Percentiles rank a stretch among this genome's conserved stretches.
These are phyloP conservation scores for Gryllus longicercus DNA, from an alignment of 2,888 invertebrate species.

Conservation along the genomic window DNA sequence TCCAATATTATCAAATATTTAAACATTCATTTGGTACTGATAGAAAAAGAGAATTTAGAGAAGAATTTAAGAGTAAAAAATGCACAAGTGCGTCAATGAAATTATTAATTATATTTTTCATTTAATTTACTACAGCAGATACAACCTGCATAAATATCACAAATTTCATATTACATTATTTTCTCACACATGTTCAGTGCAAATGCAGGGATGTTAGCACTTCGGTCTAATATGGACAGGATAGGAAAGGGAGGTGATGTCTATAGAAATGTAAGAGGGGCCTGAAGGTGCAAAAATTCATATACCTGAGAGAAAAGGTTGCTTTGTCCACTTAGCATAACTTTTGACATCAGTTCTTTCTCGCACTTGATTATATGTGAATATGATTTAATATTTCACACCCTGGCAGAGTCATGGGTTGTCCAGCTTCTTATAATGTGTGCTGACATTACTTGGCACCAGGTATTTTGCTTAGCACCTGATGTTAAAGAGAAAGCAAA, in stretches of 20 bases:
- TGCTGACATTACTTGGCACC: slow-evolving; percentile 48
- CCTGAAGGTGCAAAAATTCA: not conserved
- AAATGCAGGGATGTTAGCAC: slow-evolving; percentile 17
- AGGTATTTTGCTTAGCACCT: slow-evolving; percentile 52
- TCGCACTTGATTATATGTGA: not conserved
- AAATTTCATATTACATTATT: not conserved
- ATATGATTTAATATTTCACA: not conserved
- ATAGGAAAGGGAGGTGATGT: not conserved
- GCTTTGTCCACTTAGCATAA: slow-evolving; percentile 6
- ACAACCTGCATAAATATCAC: slow-evolving; percentile 17
- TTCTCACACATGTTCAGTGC: slow-evolving; percentile 17
- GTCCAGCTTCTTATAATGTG: not conserved
- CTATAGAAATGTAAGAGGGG: not conserved
- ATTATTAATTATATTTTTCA: not conserved
- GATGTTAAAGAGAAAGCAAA: slow-evolving; percentile 35
- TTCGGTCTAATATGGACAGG: not conserved
- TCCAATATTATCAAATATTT: not conserved
- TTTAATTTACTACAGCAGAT: not conserved
- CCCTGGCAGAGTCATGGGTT: not conserved
- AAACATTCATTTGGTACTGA: not conserved
- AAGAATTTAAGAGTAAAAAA: not conserved
- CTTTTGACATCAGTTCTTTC: slow-evolving; percentile 2
- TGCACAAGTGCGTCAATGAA: not conserved
- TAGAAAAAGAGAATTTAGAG: not conserved
- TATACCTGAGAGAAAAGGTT: slow-evolving; percentile 11